Evolutionary conservation across 2,888 invertebrate genomes (phyloP), one percentile per base, ranked within the genome.

Genomic region (Hydraecia micacea): DNA sequence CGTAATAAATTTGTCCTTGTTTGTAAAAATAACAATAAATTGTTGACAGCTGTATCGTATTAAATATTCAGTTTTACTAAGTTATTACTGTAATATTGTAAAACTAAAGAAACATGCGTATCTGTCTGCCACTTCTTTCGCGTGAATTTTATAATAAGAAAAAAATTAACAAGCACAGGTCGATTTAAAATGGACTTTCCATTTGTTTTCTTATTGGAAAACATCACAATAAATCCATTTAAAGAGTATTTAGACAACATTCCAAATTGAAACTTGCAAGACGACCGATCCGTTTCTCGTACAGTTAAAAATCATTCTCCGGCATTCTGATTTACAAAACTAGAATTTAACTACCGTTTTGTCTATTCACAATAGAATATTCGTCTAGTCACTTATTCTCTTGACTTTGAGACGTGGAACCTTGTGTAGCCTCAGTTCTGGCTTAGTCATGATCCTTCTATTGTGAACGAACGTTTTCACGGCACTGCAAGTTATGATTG

Each of bases 1-100:
- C 83, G 66, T 75, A 69, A 81, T 82, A 86, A 82, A 86, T 82
- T 52, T 86, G 46, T 55, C 69, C 86, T 70, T 86, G 39, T 82
- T 66, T 68, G 49, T 68, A 74, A 62, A 80, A 79, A 28, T n/a
- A 32, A 39, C 39, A 52, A 52, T 49, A 28, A 58, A 69, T 46
- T 49, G 21, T 42, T 58, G 69, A 79, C 79, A 63, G 79, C 36
- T 68, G 79, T 67, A 62, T 60, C 39, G 28, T 52, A 32, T 77
- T 42, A 60, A 49, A 79, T 77, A 77, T 77, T 66, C 65, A 36
- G 46, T 46, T 79, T 60, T 52, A 52, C 2, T 52, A 42, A 66
- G 2, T 52, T 46, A 46, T 83, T 42, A 18, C 21, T 49, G 55
- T 42, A 21, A 32, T 55, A 28, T 28, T 32, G 0, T 18, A 25